Conservation (phyloP, 2,113 vertebrate genomes). For the Anoura caudifer region DNA sequence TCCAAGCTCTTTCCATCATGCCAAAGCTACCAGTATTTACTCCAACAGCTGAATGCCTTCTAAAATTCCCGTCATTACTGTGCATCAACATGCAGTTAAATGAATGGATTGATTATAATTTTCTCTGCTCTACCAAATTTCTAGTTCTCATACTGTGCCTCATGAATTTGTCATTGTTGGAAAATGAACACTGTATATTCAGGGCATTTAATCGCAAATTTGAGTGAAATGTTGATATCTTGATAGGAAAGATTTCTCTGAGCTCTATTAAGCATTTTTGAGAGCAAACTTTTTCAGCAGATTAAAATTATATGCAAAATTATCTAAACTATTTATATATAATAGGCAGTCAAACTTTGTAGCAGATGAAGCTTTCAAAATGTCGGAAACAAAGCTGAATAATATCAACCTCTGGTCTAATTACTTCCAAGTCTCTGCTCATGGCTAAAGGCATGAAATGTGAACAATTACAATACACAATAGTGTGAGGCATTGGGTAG, state of each 20-base stretch:
- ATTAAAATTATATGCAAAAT: constrained; percentile 71
- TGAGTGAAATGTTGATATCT: constrained; percentile 65
- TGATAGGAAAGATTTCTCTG: constrained; percentile 66
- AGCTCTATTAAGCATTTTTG: constrained; percentile 69
- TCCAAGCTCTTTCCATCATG: constrained; percentile 28
- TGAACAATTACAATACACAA: background rate
- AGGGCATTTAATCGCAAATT: constrained; percentile 61
- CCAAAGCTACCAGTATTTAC: constrained; percentile 63
- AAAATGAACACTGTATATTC: constrained; percentile 68
- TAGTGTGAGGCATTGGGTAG: background rate
- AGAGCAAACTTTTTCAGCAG: constrained; percentile 71
- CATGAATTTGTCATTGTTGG: constrained; percentile 66
- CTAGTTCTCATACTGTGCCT: constrained; percentile 67
- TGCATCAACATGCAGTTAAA: constrained; percentile 73
- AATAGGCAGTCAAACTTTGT: constrained; percentile 50
- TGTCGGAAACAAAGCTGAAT: constrained; percentile 37
- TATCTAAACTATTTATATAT: constrained; percentile 57
- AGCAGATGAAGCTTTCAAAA: constrained; percentile 65
- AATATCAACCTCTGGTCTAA: constrained; percentile 40
- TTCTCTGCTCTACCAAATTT: constrained; percentile 69
- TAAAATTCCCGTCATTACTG: constrained; percentile 66
- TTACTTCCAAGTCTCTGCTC: constrained; percentile 29
- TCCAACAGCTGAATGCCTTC: constrained; percentile 58
- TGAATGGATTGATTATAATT: constrained; percentile 76
- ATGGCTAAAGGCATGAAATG: background rate